Conservation (phyloP, 2,113 vertebrate genomes). For the Oncorhynchus nerka region DNA sequence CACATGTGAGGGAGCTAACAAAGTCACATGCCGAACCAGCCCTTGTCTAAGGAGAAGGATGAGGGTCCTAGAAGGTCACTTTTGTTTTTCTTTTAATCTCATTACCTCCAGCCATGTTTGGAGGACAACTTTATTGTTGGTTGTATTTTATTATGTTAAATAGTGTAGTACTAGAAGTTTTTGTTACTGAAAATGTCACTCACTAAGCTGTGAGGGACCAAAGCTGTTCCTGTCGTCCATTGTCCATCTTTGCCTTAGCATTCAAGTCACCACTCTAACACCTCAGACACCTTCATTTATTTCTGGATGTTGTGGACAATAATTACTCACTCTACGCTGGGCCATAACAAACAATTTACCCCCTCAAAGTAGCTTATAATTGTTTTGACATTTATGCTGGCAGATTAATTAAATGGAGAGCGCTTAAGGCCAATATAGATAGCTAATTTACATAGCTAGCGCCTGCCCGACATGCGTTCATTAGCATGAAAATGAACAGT, state of each 20-base stretch:
- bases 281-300: constrained; percentile 23
- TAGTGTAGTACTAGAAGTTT: too few species aligned
- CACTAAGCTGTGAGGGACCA: constrained; percentile 4
- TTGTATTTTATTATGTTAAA: too few species aligned
- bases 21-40: constrained; percentile 4
- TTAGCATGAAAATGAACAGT: constrained; percentile 32
- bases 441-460: constrained; percentile 10
- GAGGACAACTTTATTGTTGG: too few species aligned
- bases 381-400: constrained; percentile 24
- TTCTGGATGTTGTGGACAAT: constrained; percentile 2
- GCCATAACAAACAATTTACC: not conserved
- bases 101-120: too few species aligned
- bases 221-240: constrained; percentile 16
- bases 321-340: not conserved
- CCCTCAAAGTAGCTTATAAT: not conserved
- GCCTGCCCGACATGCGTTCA: not conserved
- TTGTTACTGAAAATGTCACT: not conserved
- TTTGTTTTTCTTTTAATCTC: too few species aligned
- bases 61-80: not conserved
- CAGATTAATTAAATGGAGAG: constrained; percentile 21
- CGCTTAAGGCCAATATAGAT: not conserved
- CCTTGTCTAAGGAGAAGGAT: too few species aligned
- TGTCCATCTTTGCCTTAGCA: constrained; percentile 30
- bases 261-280: constrained; percentile 23
- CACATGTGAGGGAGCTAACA: constrained; percentile 4